phyloP scores from a whole-genome alignment of 2,888 invertebrate species.

The Trimorus sp. region DNA sequence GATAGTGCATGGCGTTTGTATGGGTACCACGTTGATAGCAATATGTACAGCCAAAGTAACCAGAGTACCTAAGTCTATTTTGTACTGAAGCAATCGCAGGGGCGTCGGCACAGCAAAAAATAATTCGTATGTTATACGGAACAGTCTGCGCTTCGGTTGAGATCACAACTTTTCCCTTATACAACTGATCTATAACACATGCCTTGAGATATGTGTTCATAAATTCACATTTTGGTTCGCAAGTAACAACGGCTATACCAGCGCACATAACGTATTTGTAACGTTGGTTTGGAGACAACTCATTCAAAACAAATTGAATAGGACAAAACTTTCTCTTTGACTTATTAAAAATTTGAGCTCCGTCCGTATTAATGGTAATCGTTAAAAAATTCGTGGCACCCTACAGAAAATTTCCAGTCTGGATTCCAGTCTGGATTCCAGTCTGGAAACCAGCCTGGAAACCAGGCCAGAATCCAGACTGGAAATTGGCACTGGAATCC shows the following conservation, averaged over 20 bases:
- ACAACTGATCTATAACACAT: no score
- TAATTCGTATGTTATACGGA: no score
- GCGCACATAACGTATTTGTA: slow-evolving; percentile 6
- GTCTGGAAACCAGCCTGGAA: no score
- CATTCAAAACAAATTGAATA: slow-evolving; percentile 20
- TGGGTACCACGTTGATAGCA: slow-evolving; percentile 28
- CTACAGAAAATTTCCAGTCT: no score
- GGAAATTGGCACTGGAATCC: no score
- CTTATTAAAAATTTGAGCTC: slow-evolving; percentile 13
- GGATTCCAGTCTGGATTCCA: no score
- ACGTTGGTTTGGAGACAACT: slow-evolving; percentile 15
- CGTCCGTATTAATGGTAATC: no score
- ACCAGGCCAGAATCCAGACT: no score
- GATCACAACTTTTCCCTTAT: no score
- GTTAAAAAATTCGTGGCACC: no score
- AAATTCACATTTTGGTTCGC: slow-evolving; percentile 8
- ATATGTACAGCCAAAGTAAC: slow-evolving; percentile 25
- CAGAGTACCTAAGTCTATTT: slow-evolving; percentile 23
- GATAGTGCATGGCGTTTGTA: background rate
- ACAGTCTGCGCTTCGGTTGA: no score
- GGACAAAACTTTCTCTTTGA: slow-evolving; percentile 15
- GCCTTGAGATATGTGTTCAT: no score
- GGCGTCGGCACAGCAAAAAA: slow-evolving; percentile 30
- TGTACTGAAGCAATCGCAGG: slow-evolving; percentile 30
- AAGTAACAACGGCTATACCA: background rate